Evolutionary conservation across 2,888 invertebrate genomes (phyloP), one percentile per base, ranked within the genome.

Genomic region (Empis livida): DNA sequence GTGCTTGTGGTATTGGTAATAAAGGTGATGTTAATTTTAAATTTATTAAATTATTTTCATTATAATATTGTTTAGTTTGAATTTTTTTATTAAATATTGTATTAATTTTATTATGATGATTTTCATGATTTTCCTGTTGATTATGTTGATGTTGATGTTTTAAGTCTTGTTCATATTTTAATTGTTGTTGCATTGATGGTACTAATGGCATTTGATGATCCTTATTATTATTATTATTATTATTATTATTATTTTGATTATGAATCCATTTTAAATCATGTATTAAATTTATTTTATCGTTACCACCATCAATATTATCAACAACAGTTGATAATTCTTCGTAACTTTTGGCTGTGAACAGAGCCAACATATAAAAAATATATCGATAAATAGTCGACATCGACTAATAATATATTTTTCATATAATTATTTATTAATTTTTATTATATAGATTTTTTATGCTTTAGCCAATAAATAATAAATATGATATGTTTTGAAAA

Each of bases 301-400:
- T 35, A 13, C 42, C 31, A 15, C 20, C 16, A 16, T 10, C 8
- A 30, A 42, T 43, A 30, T 42, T 31, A 31, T 31, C 49, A 46
- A 51, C 35, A 47, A 41, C 31, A 45, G 46, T 48, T 46, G 43
- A 40, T 27, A 48, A 48, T 51, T 51, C 52, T 53, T 54, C 52
- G 47, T 54, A 52, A 53, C 50, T 49, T 48, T 54, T 51, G 55
- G 54, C 57, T 53, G 52, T 52, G 46, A 55, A 51, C 47, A 56
- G 45, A 53, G 54, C 56, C 56, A 57, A 51, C 52, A 53, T 55
- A 51, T 47, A 55, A 46, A 46, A 42, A 47, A 52, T 48, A 46
- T 51, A 49, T 51, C 52, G 46, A 53, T 51, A 49, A 51, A 53
- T 53, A 56, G 56, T 55, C 58, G 56, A 55, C 57, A 58, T 58